Evolutionary conservation across 2,888 invertebrate species (phyloP), one percentile per base, ranked within the genome.

Genomic region (Itoplectis maculator): DNA sequence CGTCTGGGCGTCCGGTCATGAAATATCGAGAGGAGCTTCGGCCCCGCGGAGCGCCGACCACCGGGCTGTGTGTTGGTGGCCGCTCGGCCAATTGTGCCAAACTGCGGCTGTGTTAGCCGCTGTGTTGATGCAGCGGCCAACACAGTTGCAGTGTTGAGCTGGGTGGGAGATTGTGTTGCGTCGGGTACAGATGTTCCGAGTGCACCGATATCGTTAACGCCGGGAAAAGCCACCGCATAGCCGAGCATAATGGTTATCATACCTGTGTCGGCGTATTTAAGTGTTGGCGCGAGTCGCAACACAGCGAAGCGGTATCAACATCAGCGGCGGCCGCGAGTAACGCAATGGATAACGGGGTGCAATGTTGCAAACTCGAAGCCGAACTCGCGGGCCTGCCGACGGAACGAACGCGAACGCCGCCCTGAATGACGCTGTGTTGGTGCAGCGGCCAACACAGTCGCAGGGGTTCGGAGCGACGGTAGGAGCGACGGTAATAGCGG

Each of bases 1-100:
- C 42, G 65, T 42, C 45, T 65, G 13, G 23, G 65, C 42, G 65
- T 42, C 23, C 23, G 9, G 79, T 84, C 84, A 82, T 84, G 75
- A 86, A 86, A 86, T 84, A 85, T 83, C 83, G 73, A 72, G 70
- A 81, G 81, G 45, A 79, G 69, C 80, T 29, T 23, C 15, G 15
- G 0, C 42, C 54, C 56, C 56, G n/a, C 42, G 56, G 42, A n/a
- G 20, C 66, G 59, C 81, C 83, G 63, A 65, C 70, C 59, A 78
- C 29, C 20, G 29, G 29, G 29, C 3, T 5, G 29, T 5, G n/a
- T 29, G 68, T n/a, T 61, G 63, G 42, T 51, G 63, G 54, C 66
- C 15, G 29, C n/a, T 40, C 29, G 35, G 47, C 45, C 49, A 15
- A 51, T 54, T 54, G 13, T 35, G 54, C n/a, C 54, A 18, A 3